These are phyloP conservation scores for Agrypnia vestita DNA, from an alignment of 1,140 invertebrate species.

Conservation along the genomic window DNA sequence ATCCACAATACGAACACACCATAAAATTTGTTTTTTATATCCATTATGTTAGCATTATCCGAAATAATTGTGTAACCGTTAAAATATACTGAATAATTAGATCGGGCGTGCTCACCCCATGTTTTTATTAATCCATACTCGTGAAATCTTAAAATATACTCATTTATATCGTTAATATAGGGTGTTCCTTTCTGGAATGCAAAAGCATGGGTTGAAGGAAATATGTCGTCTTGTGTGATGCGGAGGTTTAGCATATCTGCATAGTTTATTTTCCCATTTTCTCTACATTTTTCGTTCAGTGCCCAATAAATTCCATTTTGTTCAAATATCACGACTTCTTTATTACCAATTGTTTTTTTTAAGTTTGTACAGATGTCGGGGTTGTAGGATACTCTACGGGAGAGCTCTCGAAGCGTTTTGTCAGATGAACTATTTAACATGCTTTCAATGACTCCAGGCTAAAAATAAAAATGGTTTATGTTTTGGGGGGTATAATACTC, in stretches of 20 bases:
- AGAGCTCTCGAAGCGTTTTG: no score
- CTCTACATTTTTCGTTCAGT: background rate
- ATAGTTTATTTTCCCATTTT: background rate
- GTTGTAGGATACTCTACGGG: no score
- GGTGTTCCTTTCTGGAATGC: constrained; percentile 25
- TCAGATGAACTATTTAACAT: no score
- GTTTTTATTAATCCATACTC: constrained; percentile 11
- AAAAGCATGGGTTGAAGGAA: constrained; percentile 2
- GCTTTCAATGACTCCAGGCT: no score
- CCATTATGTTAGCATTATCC: background rate
- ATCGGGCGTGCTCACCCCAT: constrained; percentile 1
- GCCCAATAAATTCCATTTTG: no score
- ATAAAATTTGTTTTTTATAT: constrained; percentile 5
- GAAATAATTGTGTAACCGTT: background rate
- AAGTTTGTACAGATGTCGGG: no score
- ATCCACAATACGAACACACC: constrained; percentile 22
- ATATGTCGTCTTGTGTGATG: constrained; percentile 3
- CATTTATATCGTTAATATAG: background rate
- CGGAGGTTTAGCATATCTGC: background rate
- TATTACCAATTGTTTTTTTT: no score
- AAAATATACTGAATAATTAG: background rate
- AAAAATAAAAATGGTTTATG: no score
- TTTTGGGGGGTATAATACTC: no score
- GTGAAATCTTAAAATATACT: background rate
- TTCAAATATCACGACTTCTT: no score